Evolutionary conservation across 2,797 vertebrate genomes (phyloP), one percentile per base, ranked within the genome.

Genomic region (Manis crassicaudata): DNA sequence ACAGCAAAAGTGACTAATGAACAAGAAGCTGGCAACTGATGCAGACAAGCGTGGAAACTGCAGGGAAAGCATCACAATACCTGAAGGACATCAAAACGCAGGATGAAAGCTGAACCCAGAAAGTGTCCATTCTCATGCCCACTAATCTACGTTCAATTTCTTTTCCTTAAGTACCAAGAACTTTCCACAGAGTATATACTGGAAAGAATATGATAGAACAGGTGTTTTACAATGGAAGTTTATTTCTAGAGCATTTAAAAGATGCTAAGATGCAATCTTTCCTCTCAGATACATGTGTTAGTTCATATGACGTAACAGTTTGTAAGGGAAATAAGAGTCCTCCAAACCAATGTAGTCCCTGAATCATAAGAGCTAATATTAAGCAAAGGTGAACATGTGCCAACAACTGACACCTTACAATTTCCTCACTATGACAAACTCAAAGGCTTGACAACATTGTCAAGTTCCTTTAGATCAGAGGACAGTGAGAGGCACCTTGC

Each of bases 71-170:
- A 7, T 5, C 27, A 46, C n/a, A 29, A 4, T 6, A 23, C 9
- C 3, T 1, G 14, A n/a, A 50, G 11, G 5, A 8, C 0, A 0
- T 50, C 27, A 6, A 52, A 52, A 13, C 8, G 1, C 29, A 4
- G 52, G 40, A 25, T 2, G 75, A 27, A n/a, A 68, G 56, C 12
- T 0, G 35, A 21, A 40, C 89, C 60, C 52, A 9, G 20, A 21
- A 21, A 65, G 23, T 0, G 0, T 18, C 60, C 0, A 2, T 52
- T 35, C n/a, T 62, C 25, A 17, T 21, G 40, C 32, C 50, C 50
- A 62, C 80, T 56, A 29, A 37, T 25, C 27, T 37, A 67, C 52
- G 4, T 23, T 8, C 13, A n/a, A 35, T 6, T 32, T 46, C 52
- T 82, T 46, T 5, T 65, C 32, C 68, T 54, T 27, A 87, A 93